phyloP scores from a whole-genome alignment of 1,140 invertebrate species.

The Drosophila arizonae region DNA sequence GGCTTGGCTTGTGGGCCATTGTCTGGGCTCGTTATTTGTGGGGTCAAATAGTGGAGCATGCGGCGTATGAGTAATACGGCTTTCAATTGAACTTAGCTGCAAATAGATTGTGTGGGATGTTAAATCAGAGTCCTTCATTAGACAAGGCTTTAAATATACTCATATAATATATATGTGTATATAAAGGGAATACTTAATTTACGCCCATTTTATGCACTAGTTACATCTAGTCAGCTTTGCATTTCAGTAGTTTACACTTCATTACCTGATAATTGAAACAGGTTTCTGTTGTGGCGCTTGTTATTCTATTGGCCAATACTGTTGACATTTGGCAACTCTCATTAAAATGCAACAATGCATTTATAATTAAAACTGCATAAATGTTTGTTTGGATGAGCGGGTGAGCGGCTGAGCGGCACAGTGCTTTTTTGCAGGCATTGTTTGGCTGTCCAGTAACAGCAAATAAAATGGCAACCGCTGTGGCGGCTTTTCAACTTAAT shows the following conservation, averaged over 20 bases:
- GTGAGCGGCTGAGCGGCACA: background rate
- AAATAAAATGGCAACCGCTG: constrained; percentile 43
- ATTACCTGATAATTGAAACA: constrained; percentile 35
- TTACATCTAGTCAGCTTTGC: constrained; percentile 5
- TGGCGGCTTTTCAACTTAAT: constrained; percentile 48
- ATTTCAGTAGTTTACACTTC: constrained; percentile 28
- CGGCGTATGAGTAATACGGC: constrained; percentile 14
- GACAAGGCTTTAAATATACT: background rate
- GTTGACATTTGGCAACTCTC: constrained; percentile 46
- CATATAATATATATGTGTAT: background rate
- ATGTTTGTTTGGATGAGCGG: constrained; percentile 26
- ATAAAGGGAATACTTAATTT: background rate
- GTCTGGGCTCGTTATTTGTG: constrained; percentile 16
- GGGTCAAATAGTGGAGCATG: constrained; percentile 19
- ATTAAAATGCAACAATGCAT: constrained; percentile 47
- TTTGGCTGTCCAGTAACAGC: constrained; percentile 31
- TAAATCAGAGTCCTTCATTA: background rate
- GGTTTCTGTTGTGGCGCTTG: constrained; percentile 16
- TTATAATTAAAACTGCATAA: constrained; percentile 57
- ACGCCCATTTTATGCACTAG: background rate
- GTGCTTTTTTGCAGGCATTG: constrained; percentile 18
- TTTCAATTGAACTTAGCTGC: background rate
- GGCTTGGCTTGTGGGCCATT: background rate
- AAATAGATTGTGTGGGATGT: background rate
- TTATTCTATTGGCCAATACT: constrained; percentile 35